phyloP scores from a whole-genome alignment of 2,888 invertebrate genomes.

The Drosophila buzzatii region DNA sequence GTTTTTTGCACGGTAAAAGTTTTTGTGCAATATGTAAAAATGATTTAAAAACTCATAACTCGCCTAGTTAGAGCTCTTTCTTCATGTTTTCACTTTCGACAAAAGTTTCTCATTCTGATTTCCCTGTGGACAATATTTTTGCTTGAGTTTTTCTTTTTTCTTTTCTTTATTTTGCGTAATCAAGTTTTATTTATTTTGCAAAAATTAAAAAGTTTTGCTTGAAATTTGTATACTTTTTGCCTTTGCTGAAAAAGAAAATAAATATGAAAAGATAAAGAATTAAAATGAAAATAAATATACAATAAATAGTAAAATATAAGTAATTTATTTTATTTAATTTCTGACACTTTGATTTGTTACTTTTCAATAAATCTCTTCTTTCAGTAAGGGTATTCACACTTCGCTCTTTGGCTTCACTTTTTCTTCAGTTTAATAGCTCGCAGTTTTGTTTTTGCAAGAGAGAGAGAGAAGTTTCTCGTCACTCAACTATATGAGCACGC shows the following conservation, averaged over 20 bases:
- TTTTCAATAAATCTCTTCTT: background rate
- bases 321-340: too few species aligned
- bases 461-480: background rate
- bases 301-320: background rate
- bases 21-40: slow-evolving; percentile 8
- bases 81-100: slow-evolving; percentile 4
- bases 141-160: background rate
- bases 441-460: background rate
- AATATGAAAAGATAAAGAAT: background rate
- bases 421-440: background rate
- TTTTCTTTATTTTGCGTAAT: background rate
- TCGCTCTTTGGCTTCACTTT: background rate
- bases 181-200: slow-evolving; percentile 6
- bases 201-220: background rate
- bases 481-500: background rate
- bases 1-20: background rate
- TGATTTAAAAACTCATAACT: slow-evolving; percentile 7
- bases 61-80: slow-evolving; percentile 8
- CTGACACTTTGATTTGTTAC: too few species aligned
- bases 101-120: slow-evolving; percentile 11
- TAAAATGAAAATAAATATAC: background rate
- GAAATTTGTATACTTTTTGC: background rate
- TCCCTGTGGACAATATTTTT: slow-evolving; percentile 9
- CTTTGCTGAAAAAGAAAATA: background rate
- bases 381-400: background rate